Percentiles rank a stretch among this genome's conserved stretches.
Evolutionary conservation across 1,140 invertebrate genomes (phyloP).

Genomic region (Popillia japonica): DNA sequence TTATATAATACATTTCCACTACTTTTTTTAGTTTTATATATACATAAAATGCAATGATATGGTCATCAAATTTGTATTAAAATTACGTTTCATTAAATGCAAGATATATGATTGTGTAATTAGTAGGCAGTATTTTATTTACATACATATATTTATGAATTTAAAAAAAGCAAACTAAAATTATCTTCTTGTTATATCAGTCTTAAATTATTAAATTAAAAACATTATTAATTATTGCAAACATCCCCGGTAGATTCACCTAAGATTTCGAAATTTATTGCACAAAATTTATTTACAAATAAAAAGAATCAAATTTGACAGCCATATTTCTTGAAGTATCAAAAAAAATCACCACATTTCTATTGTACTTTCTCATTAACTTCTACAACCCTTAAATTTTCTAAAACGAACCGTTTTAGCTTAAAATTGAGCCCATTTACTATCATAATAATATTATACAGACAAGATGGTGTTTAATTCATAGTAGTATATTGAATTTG

Average conservation of each 20-base stretch:
- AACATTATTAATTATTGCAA: too few species aligned
- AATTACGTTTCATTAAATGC: background rate
- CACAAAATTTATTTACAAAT: background rate
- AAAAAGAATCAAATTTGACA: background rate
- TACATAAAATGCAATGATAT: constrained; percentile 13
- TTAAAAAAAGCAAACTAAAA: background rate
- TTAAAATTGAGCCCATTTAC: background rate
- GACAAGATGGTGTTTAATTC: background rate
- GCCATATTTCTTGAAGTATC: background rate
- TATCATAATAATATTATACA: background rate
- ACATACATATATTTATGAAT: background rate
- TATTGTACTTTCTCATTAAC: background rate
- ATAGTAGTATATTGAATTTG: too few species aligned
- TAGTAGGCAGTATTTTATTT: background rate
- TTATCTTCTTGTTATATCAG: too few species aligned
- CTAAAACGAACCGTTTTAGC: background rate
- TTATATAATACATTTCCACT: background rate
- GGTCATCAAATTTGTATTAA: constrained; percentile 23
- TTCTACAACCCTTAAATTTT: background rate
- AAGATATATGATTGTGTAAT: background rate
- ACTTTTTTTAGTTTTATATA: background rate
- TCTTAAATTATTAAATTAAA: too few species aligned
- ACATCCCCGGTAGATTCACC: too few species aligned
- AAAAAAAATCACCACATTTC: background rate
- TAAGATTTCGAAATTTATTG: background rate